Base-by-base conservation (phyloP, 2,888 invertebrate species). In the Tachina grossa region DNA sequence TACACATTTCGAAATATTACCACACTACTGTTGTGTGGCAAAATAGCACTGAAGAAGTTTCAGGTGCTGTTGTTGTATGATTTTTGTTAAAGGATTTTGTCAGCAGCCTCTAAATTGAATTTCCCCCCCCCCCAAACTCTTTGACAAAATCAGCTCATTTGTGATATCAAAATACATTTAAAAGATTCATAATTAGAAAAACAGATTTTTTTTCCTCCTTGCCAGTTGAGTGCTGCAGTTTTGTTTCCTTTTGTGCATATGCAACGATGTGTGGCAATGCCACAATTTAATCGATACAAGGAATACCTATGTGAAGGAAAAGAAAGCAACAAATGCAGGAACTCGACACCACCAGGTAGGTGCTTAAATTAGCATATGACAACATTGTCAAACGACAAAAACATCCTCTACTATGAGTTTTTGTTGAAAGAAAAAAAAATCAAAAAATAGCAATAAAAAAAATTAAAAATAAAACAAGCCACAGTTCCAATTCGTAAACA, bases 301-400 rank as follows among this genome's bases (percentile, higher is more conserved):
- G 77, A 78, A 79, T 59, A 22, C 22, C 2, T 22, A 41, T 63
- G 65, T 47, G 61, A 59, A 16, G 31, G 19, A 4, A 39, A n/a
- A 55, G 22, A 55, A 31, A 2, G 55, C 59, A 77, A 47, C 19
- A 22, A 51, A 45, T 19, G 53, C 49, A 65, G 69, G 41, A 85
- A 85, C 82, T 83, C 76, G 49, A 63, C 68, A 63, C 79, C 72
- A 80, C 66, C 83, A 80, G 85, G 85, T 85, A 85, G 85, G 85
- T 85, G 85, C 85, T 76, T 85, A 85, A 85, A 85, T 85, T 85
- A 85, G 83, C 85, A 85, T 85, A 85, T 85, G 83, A 85, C 85
- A 85, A 85, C 85, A 76, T 85, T 85, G 85, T 83, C 85, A 85
- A 81, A 76, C 85, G 69, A 84, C 80, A 76, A 78, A 83, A 77